These are phyloP conservation scores for Megalops atlanticus DNA, from an alignment of 2,113 vertebrate species.

Conservation along the genomic window DNA sequence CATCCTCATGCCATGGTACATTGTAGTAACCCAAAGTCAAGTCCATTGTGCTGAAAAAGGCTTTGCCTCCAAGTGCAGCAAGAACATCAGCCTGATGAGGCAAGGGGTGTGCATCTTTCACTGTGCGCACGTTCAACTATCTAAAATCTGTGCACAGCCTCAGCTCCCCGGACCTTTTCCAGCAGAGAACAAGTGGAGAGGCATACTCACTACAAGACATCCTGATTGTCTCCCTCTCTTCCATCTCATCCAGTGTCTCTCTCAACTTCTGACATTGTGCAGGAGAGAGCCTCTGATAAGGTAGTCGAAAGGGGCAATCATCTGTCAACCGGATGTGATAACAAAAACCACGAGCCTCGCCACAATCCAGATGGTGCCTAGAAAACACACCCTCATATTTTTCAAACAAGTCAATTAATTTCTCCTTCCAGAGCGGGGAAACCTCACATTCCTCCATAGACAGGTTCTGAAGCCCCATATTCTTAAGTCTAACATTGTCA, in stretches of 20 bases:
- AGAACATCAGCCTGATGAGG: too few relatives aligned
- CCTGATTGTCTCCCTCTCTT: slow-evolving; percentile 27
- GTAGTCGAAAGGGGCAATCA: background rate
- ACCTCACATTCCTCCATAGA: slow-evolving; percentile 5
- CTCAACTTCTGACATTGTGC: slow-evolving; percentile 19
- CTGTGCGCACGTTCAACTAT: too few relatives aligned
- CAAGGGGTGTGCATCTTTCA: too few relatives aligned
- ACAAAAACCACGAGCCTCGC: slow-evolving; percentile 9
- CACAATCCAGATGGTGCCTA: slow-evolving; percentile 28
- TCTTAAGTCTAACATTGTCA: background rate
- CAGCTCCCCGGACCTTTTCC: background rate
- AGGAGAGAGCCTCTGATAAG: slow-evolving; percentile 4
- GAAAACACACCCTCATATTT: slow-evolving; percentile 20
- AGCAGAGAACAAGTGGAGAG: slow-evolving; percentile 16
- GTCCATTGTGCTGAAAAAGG: too few relatives aligned
- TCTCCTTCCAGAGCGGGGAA: background rate
- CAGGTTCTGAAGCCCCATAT: background rate
- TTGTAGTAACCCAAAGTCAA: too few relatives aligned
- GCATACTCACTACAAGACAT: slow-evolving; percentile 36
- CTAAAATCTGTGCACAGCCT: slow-evolving; percentile 16
- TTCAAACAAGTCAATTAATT: slow-evolving; percentile 12
- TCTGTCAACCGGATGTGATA: background rate
- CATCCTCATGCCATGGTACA: too few relatives aligned
- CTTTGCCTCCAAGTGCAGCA: too few relatives aligned
- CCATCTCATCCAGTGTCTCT: slow-evolving; percentile 36